Evolutionary conservation across 1,140 invertebrate species (phyloP).

Genomic region (Drosophila novamexicana): DNA sequence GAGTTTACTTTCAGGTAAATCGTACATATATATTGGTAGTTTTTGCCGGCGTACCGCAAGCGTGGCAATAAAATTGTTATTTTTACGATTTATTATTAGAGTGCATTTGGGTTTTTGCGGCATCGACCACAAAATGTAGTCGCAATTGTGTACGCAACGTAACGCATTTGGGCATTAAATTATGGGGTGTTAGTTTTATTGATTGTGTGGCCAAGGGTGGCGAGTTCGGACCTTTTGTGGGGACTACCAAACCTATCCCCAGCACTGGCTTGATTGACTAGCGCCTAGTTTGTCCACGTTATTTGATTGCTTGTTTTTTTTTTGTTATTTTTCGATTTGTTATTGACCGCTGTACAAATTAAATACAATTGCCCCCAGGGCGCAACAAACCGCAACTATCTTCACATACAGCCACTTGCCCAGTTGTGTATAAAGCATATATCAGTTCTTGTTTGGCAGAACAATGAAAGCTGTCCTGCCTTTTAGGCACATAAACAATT

Average conservation of each 20-base stretch:
- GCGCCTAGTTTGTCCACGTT: conserved; percentile 24
- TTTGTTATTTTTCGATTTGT: conserved; percentile 72
- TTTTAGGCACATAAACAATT: too few species aligned
- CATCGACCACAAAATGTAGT: conserved; percentile 70
- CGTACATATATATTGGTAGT: conserved; percentile 14
- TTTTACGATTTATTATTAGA: conserved; percentile 82
- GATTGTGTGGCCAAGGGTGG: conserved; percentile 46
- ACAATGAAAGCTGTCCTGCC: too few species aligned
- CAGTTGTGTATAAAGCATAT: background rate
- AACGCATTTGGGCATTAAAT: conserved; percentile 79
- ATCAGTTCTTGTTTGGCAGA: too few species aligned
- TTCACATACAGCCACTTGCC: conserved; percentile 26
- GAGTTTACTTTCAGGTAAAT: background rate
- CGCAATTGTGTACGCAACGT: conserved; percentile 68
- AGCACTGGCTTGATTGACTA: conserved; percentile 37
- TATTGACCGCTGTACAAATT: conserved; percentile 56
- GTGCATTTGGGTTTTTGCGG: conserved; percentile 71
- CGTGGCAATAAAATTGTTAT: conserved; percentile 79
- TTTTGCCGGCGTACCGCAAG: conserved; percentile 49
- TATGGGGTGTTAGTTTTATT: conserved; percentile 81
- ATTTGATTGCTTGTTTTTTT: conserved; percentile 64
- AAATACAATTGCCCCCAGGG: conserved; percentile 61
- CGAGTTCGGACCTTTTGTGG: conserved; percentile 36
- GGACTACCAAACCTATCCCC: conserved; percentile 15
- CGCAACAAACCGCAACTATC: conserved; percentile 23